Percentiles rank a stretch among this genome's conserved stretches.
phyloP scores from a whole-genome alignment of 2,113 vertebrate genomes.

The Gadus macrocephalus region DNA sequence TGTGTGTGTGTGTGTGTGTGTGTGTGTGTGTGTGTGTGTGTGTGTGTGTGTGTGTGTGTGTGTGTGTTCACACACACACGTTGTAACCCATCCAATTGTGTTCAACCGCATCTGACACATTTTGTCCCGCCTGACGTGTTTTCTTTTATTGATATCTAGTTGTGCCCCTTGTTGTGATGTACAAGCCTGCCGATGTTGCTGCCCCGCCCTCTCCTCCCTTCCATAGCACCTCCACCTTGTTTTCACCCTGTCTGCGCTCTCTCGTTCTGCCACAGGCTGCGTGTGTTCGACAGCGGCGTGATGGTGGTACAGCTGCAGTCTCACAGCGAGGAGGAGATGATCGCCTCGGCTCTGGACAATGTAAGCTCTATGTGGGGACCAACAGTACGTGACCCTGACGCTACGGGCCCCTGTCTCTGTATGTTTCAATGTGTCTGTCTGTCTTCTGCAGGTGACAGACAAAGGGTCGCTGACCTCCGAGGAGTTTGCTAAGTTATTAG shows the following conservation, averaged over 20 bases:
- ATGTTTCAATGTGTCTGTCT: neutral
- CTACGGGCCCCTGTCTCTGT: neutral
- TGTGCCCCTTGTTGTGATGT: too few relatives aligned
- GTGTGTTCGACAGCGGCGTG: conserved; percentile 95
- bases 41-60: too few relatives aligned
- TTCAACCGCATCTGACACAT: too few relatives aligned
- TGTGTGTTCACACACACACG: too few relatives aligned
- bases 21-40: too few relatives aligned
- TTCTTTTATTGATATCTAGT: too few relatives aligned
- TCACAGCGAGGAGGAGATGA: conserved; percentile 98
- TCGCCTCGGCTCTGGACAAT: conserved; percentile 90
- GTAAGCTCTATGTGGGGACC: conserved; percentile 64
- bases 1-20: too few relatives aligned
- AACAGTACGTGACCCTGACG: neutral
- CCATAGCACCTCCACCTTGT: neutral
- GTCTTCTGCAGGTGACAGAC: conserved; percentile 81
- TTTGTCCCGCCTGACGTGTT: too few relatives aligned
- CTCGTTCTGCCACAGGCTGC: conserved; percentile 74
- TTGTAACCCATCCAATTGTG: too few relatives aligned
- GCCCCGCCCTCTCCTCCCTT: too few relatives aligned
- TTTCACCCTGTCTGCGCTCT: neutral
- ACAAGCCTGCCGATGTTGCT: neutral
- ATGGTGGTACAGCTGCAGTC: conserved; percentile 98
- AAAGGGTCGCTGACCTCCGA: conserved; percentile 94
- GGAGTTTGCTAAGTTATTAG: conserved; percentile 93